Evolutionary conservation across 2,113 vertebrate genomes (phyloP).

Genomic region (Martes martes): DNA sequence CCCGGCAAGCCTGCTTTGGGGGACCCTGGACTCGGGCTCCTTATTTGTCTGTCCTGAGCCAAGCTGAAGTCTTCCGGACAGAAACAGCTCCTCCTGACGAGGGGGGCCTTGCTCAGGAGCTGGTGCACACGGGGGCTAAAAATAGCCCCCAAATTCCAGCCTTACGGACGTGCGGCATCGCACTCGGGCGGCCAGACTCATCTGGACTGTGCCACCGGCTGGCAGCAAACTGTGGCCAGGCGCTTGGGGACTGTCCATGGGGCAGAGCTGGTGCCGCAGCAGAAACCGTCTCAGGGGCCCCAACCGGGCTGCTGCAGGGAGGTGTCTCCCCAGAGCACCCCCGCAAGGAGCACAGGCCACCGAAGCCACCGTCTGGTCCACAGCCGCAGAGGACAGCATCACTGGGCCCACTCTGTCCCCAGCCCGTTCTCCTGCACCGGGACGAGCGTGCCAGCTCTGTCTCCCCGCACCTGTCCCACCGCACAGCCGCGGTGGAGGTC

Average conservation of each 20-base stretch:
- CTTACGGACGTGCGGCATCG: fast-evolving
- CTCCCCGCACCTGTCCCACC: too few species aligned
- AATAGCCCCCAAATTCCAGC: background rate
- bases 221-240: background rate
- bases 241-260: fast-evolving
- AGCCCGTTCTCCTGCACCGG: fast-evolving
- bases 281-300: fast-evolving
- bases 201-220: background rate
- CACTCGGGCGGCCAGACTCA: background rate
- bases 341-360: background rate
- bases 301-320: background rate
- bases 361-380: fast-evolving
- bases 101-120: background rate
- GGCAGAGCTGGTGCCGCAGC: fast-evolving
- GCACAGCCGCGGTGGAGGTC: fast-evolving
- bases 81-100: background rate
- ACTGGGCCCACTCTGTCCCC: background rate
- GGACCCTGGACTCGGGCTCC: background rate
- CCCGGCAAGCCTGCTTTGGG: background rate
- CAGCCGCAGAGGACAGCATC: background rate
- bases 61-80: background rate
- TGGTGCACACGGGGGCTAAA: background rate
- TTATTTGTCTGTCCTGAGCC: background rate
- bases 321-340: background rate
- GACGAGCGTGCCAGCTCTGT: background rate